Base-by-base conservation (phyloP, 2,797 vertebrate genomes). In the Sparidentex hasta region DNA sequence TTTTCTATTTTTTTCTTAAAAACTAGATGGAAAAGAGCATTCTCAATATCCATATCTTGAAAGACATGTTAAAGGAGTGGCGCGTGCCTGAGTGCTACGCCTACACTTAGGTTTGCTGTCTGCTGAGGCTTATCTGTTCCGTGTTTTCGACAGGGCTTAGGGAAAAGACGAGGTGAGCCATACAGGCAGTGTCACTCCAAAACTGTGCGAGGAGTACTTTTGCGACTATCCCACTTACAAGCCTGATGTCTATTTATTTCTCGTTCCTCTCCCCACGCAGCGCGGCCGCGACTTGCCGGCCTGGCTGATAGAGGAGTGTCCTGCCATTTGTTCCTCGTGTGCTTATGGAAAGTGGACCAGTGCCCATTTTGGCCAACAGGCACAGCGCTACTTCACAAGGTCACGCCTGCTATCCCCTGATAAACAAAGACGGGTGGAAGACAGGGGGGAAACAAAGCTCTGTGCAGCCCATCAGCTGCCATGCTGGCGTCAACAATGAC, bases 341-440 rank as follows among this genome's bases (percentile, higher is more conserved):
- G 84, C 70, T 87, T 78, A 55, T 61, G 77, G 64, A 88, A 74
- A 44, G 82, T 62, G 85, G 86, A 87, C 85, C 75, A 48, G 23
- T 76, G 87, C 80, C 85, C 73, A 46, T 73, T 85, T 76, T 82
- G 72, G 70, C 81, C 84, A 81, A 77, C 80, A 80, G 78, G 68
- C 82, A 59, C 33, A 65, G 61, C 48, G 76, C 62, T 88, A 73
- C 82, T 89, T 80, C 81, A 82, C 92, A 93, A 94, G 93, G 94
- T 93, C 92, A 91, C 12, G 89, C 85, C 92, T 94, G 93, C 85
- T 92, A 83, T 90, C 90, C 91, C 85, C 81, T 43, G 91, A 95
- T 94, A 94, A 94, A 94, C 90, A 93, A 71, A 93, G 82, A 87
- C 65, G 47, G 56, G 75, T 54, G 18, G 65, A 84, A 82, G 87